Conservation (phyloP, 2,888 invertebrate genomes). For the Beris morrisii region DNA sequence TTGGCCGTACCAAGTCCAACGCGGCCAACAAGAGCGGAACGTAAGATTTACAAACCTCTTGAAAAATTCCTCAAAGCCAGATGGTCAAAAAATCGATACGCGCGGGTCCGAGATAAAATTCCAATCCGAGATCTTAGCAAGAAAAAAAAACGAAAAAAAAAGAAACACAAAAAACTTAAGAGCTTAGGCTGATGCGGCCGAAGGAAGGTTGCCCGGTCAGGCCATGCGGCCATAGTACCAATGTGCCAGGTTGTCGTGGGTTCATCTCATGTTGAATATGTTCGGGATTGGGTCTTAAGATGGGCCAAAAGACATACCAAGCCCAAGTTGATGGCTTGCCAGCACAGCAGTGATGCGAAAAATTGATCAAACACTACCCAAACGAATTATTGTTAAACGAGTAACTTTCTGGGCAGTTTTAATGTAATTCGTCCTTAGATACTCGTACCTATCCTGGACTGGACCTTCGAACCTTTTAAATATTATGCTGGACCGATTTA, state of each 20-base stretch:
- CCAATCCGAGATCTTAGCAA: constrained; percentile 35
- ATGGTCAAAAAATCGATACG: constrained; percentile 40
- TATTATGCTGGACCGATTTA: too few species aligned
- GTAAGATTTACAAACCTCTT: constrained; percentile 22
- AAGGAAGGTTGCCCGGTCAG: constrained; percentile 24
- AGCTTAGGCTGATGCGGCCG: constrained; percentile 20
- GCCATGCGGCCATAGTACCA: constrained; percentile 19
- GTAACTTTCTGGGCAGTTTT: too few species aligned
- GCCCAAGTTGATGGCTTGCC: too few species aligned
- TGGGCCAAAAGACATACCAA: neutral
- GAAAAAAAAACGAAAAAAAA: constrained; percentile 20
- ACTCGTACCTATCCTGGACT: too few species aligned
- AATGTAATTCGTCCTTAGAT: too few species aligned
- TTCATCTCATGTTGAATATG: constrained; percentile 30
- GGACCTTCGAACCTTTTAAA: too few species aligned
- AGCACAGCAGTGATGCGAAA: too few species aligned
- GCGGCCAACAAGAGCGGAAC: constrained; percentile 12
- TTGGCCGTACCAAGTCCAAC: neutral
- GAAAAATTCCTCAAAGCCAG: constrained; percentile 40
- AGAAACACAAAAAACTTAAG: too few species aligned
- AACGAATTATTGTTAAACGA: too few species aligned
- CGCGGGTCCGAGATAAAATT: constrained; percentile 37
- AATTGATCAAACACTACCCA: too few species aligned
- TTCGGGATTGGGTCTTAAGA: constrained; percentile 12
- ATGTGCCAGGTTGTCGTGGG: constrained; percentile 35